These are phyloP conservation scores for Empis stercorea DNA, from an alignment of 2,888 invertebrate genomes.

Conservation along the genomic window DNA sequence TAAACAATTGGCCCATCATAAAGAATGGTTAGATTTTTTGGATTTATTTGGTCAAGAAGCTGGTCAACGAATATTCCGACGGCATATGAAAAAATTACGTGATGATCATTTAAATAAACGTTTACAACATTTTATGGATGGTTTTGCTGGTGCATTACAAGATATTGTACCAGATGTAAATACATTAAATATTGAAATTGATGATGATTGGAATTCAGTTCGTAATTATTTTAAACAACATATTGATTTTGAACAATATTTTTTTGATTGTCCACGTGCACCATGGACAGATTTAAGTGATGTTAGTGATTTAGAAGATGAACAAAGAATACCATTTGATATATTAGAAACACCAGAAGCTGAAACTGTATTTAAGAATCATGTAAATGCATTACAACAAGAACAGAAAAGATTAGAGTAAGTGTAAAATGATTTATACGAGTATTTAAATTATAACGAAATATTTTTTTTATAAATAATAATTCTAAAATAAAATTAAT, in stretches of 20 bases:
- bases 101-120: conserved; percentile 68
- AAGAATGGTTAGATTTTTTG: conserved; percentile 79
- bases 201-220: conserved; percentile 79
- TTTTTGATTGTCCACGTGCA: conserved; percentile 69
- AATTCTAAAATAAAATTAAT: not conserved
- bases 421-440: conserved; percentile 33
- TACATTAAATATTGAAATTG: conserved; percentile 41
- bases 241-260: conserved; percentile 87
- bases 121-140: conserved; percentile 62
- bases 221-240: conserved; percentile 77
- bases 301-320: conserved; percentile 45
- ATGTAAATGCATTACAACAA: conserved; percentile 79
- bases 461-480: too few species aligned
- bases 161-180: conserved; percentile 67
- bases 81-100: conserved; percentile 66
- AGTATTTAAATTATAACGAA: too few species aligned
- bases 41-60: conserved; percentile 81
- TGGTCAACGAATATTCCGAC: conserved; percentile 61
- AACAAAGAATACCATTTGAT: conserved; percentile 80
- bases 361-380: conserved; percentile 82
- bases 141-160: conserved; percentile 62
- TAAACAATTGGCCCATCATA: conserved; percentile 72
- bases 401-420: conserved; percentile 87
- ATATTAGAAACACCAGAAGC: conserved; percentile 84
- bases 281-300: conserved; percentile 64